Percentiles rank a stretch among this genome's conserved stretches.
Evolutionary conservation across 2,797 vertebrate genomes (phyloP).

Genomic region (Acropternis orthonyx): DNA sequence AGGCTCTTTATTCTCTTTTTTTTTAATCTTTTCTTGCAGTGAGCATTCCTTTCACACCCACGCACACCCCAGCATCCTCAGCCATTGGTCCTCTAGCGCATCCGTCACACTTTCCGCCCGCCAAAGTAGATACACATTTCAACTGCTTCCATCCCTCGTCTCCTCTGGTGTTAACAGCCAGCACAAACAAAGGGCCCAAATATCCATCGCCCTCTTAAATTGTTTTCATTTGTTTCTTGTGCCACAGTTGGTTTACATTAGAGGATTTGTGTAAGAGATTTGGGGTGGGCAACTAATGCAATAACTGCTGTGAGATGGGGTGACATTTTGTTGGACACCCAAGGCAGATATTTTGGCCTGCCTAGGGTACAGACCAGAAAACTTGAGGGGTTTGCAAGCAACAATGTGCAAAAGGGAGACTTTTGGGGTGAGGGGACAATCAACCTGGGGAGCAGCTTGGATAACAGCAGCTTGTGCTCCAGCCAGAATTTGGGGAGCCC

Average conservation of each 20-base stretch:
- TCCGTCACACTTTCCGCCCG: conserved; percentile 38
- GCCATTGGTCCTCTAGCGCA: conserved; percentile 1
- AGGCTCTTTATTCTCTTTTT: not conserved
- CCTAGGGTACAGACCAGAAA: not conserved
- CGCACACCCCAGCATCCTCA: conserved; percentile 19
- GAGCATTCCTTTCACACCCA: conserved; percentile 61
- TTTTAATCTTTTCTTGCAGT: not conserved
- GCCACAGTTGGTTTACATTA: conserved; percentile 7
- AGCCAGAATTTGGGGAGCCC: not conserved
- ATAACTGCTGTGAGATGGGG: not conserved
- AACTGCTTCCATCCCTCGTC: conserved; percentile 7
- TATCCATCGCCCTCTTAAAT: not conserved
- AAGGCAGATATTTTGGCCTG: not conserved
- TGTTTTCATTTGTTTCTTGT: conserved; percentile 1
- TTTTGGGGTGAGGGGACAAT: not conserved
- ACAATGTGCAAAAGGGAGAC: rapidly evolving
- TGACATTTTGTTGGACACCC: not conserved
- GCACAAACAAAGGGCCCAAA: conserved; percentile 24
- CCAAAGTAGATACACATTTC: conserved; percentile 42
- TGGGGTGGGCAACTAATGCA: not conserved
- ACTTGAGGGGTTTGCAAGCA: not conserved
- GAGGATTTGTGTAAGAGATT: not conserved
- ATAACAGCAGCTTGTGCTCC: not conserved
- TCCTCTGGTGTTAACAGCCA: conserved; percentile 44
- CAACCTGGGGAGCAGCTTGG: not conserved